Conservation (phyloP, 2,888 invertebrate genomes). For the Alentia gelatinosa region DNA sequence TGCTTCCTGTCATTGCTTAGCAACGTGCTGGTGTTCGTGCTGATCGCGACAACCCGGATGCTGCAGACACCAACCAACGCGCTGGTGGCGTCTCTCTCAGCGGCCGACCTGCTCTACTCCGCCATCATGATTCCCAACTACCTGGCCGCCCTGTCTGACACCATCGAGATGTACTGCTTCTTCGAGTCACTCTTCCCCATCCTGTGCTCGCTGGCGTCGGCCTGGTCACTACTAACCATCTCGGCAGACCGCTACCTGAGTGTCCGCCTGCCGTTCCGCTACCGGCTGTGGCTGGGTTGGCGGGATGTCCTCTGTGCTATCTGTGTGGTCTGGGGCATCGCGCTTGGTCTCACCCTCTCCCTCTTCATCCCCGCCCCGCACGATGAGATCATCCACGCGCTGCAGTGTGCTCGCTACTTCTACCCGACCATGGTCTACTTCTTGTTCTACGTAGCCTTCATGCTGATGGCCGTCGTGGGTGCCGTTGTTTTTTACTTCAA, state of each 20-base stretch:
- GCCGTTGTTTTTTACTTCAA: background rate
- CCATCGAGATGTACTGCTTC: background rate
- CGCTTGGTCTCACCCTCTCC: background rate
- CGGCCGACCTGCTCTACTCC: background rate
- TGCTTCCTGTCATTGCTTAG: background rate
- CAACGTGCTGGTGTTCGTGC: conserved; percentile 26
- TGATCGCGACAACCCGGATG: background rate
- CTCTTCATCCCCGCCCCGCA: background rate
- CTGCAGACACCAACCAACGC: conserved; percentile 24
- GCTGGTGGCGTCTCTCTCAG: conserved; percentile 17
- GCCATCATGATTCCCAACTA: conserved; percentile 5
- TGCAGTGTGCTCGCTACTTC: background rate
- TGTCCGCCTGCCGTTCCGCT: background rate
- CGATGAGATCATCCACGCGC: background rate
- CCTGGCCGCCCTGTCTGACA: background rate
- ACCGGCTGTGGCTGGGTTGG: background rate
- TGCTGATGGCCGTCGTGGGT: background rate
- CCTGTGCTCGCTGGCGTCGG: conserved; percentile 17
- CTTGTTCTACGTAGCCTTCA: background rate
- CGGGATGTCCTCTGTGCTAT: background rate
- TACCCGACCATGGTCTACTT: background rate
- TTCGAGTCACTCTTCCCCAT: background rate
- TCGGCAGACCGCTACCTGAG: conserved; percentile 14
- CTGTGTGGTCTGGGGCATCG: background rate
- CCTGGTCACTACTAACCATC: conserved; percentile 2